A percentile compares a stretch with the other conserved stretches of the same genome.
These are phyloP conservation scores for Lasiurus borealis DNA, from an alignment of 2,113 vertebrate genomes.

Conservation along the genomic window DNA sequence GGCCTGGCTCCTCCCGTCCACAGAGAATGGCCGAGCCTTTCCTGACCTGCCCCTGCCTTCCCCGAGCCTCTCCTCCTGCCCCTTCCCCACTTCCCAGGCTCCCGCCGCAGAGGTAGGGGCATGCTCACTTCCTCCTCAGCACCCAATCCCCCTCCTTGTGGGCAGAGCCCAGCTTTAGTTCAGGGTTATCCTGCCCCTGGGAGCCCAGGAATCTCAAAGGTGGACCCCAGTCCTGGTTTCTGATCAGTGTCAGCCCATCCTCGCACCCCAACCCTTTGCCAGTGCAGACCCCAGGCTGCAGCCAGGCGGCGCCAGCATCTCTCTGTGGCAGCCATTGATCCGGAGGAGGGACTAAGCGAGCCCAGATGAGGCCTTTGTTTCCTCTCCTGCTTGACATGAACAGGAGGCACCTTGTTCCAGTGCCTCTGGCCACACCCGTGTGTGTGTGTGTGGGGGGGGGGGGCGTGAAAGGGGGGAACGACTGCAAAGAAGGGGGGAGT, in stretches of 20 bases:
- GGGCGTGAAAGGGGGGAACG: no score
- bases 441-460: background rate
- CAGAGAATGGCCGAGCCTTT: background rate
- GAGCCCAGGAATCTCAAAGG: background rate
- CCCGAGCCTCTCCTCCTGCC: background rate
- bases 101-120: background rate
- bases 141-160: background rate
- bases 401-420: background rate
- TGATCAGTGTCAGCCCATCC: background rate
- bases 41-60: background rate
- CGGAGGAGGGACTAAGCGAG: background rate
- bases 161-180: background rate
- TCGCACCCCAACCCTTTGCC: background rate
- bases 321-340: background rate
- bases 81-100: background rate
- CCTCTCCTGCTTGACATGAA: background rate
- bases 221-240: background rate
- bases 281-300: background rate
- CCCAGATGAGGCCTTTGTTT: background rate
- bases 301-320: background rate
- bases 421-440: background rate
- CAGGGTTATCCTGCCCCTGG: background rate
- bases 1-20: background rate
- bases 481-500: background rate
- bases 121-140: background rate